Conservation (phyloP, 92 coral and sea anemone genomes). For the Phymanthus crucifer region DNA sequence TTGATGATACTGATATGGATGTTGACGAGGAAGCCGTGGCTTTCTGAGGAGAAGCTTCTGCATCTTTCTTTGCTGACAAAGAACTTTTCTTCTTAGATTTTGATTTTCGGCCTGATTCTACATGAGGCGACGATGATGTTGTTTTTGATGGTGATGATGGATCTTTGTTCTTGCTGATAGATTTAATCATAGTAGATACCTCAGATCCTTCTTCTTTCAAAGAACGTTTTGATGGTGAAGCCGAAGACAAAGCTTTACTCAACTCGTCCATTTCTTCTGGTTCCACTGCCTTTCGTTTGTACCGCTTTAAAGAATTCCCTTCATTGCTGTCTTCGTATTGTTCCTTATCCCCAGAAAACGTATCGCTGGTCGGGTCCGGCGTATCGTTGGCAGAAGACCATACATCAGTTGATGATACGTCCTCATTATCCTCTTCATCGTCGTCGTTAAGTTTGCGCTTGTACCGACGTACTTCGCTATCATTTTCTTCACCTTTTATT, state of each 20-base stretch:
- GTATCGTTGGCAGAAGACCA: not conserved
- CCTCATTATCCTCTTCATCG: slow-evolving; percentile 1
- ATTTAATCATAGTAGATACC: not conserved
- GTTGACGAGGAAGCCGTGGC: slow-evolving; percentile 16
- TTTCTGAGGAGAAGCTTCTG: slow-evolving; percentile 13
- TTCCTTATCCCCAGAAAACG: not conserved
- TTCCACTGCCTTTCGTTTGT: slow-evolving; percentile 16
- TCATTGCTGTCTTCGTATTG: not conserved
- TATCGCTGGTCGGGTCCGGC: not conserved
- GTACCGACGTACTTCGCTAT: slow-evolving; percentile 36
- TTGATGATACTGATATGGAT: not conserved
- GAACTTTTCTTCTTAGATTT: not conserved
- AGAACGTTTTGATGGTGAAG: not conserved
- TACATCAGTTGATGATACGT: slow-evolving; percentile 1
- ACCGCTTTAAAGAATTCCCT: slow-evolving; percentile 8
- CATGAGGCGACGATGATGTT: not conserved
- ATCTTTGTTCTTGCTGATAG: not conserved
- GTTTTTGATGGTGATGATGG: not conserved
- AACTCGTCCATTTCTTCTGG: slow-evolving; percentile 28
- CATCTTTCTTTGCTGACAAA: not conserved
- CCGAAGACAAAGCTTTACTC: slow-evolving; percentile 12
- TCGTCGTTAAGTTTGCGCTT: slow-evolving; percentile 47
- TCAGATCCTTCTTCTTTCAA: not conserved
- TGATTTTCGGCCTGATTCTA: not conserved
- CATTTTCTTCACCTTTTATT: slow-evolving; percentile 28